Evolutionary conservation across 2,797 vertebrate species (phyloP).

Genomic region (Aplochiton taeniatus): DNA sequence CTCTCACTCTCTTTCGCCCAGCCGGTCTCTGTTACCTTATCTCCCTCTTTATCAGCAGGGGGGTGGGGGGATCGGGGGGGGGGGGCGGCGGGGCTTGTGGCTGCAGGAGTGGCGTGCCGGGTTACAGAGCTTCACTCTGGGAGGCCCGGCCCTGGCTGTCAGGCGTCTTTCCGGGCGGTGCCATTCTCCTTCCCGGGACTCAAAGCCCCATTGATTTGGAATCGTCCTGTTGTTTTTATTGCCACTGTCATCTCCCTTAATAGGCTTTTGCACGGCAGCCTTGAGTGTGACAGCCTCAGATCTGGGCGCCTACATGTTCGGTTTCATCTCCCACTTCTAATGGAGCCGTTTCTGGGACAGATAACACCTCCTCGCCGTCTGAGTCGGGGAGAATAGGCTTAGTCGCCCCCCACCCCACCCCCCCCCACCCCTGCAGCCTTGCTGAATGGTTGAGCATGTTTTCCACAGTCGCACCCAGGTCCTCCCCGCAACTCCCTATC

Average conservation of each 20-base stretch:
- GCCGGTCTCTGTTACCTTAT: conserved; percentile 11
- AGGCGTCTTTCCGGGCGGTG: conserved; percentile 40
- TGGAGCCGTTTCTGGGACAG: conserved; percentile 48
- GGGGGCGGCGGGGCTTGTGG: too few relatives aligned
- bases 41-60: conserved; percentile 26
- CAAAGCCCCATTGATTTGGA: conserved; percentile 57
- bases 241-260: conserved; percentile 50
- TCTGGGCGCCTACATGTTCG: conserved; percentile 52
- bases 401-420: too few relatives aligned
- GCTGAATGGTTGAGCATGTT: neutral
- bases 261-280: conserved; percentile 51
- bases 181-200: conserved; percentile 42
- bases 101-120: conserved; percentile 16
- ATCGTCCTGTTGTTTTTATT: conserved; percentile 59
- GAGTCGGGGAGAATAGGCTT: conserved; percentile 44
- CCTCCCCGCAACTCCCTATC: conserved; percentile 11
- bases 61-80: conserved; percentile 21
- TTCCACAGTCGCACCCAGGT: too few relatives aligned
- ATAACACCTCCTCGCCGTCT: conserved; percentile 31
- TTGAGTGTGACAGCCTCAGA: conserved; percentile 50
- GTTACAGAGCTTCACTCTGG: too few relatives aligned
- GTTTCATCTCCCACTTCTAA: conserved; percentile 47
- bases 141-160: too few relatives aligned
- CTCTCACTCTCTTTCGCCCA: conserved; percentile 22
- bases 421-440: too few relatives aligned